Base-by-base conservation (phyloP, 1,140 invertebrate species). In the Brachystomella parvula region DNA sequence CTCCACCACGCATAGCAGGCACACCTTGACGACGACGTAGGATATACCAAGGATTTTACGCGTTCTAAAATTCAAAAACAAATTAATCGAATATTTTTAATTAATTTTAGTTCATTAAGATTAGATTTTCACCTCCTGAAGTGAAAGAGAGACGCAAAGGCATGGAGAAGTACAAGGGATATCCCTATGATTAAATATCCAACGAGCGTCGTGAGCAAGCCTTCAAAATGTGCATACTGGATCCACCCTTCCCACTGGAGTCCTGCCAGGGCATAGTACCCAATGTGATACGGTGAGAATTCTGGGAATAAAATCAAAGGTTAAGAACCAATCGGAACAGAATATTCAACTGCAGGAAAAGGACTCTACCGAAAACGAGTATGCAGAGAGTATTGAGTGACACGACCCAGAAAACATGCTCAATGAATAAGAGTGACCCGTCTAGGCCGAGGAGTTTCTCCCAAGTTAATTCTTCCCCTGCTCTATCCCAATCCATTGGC, bases 321-420 rank as follows among this genome's bases (percentile, higher is more conserved):
- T 47, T 61, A 61, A n/a, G 29, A 15, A 31, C 28, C 12, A 60
- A 9, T 15, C 21, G 29, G 21, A 24, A 33, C 9, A 15, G 9
- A 31, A 26, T 6, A 24, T 60, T 15, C 31, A 12, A 6, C 53
- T 9, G 26, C 19, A 33, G 31, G 64, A 58, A 61, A 32, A 58
- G 6, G 26, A 56, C 6, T 71, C 75, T 72, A 78, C 77, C 81
- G 78, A 84, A 86, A 64, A 98, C 85, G 19, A 87, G 75, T 67
- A 98, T 96, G 77, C 98, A 98, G 24, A 98, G 80, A 2, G 94
- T 96, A 76, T 98, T 98, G 3, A 99, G 80, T 0, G 94, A 96
- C 6, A 98, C 91, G 9, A 98, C 94, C 96, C 96, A 99, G 77
- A 99, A 98, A 0, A 98, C 95, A 81, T 99, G 95, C 79, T 99